phyloP scores from a whole-genome alignment of 2,888 invertebrate species.

The Zaprionus obscuricornis region DNA sequence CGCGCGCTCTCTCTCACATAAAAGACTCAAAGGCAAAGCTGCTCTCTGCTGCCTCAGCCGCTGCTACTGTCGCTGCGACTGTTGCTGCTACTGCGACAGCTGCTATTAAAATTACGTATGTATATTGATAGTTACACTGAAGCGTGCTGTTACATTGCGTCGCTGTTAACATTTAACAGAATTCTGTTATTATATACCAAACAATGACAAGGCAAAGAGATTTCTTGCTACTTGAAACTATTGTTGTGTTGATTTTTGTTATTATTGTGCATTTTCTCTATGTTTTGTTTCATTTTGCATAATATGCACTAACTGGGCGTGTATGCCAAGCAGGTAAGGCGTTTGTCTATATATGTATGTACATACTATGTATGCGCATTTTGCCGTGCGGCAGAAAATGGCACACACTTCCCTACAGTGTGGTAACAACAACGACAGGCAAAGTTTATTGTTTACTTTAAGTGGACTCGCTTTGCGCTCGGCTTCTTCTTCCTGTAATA shows the following conservation, averaged over 20 bases:
- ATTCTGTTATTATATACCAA: slow-evolving; percentile 31
- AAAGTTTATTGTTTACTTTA: slow-evolving; percentile 44
- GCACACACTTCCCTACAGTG: slow-evolving; percentile 20
- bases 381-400: slow-evolving; percentile 30
- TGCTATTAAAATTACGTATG: not conserved
- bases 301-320: slow-evolving; percentile 33
- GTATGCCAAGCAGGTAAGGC: slow-evolving; percentile 3
- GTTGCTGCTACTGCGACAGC: slow-evolving; percentile 12
- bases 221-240: slow-evolving; percentile 33
- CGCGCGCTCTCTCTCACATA: slow-evolving; percentile 15
- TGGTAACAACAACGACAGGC: slow-evolving; percentile 1
- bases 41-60: slow-evolving; percentile 15
- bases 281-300: slow-evolving; percentile 36
- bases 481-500: too few species aligned
- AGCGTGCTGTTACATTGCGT: slow-evolving; percentile 50
- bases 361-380: too few species aligned
- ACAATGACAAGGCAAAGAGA: slow-evolving; percentile 25
- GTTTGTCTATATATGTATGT: too few species aligned
- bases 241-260: slow-evolving; percentile 25
- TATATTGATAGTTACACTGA: slow-evolving; percentile 28
- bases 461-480: slow-evolving; percentile 30
- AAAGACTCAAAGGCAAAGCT: slow-evolving; percentile 11
- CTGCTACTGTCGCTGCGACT: slow-evolving; percentile 16
- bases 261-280: too few species aligned
- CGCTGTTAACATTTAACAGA: slow-evolving; percentile 48